phyloP scores from a whole-genome alignment of 2,888 invertebrate genomes.

The Stratiomys singularior region DNA sequence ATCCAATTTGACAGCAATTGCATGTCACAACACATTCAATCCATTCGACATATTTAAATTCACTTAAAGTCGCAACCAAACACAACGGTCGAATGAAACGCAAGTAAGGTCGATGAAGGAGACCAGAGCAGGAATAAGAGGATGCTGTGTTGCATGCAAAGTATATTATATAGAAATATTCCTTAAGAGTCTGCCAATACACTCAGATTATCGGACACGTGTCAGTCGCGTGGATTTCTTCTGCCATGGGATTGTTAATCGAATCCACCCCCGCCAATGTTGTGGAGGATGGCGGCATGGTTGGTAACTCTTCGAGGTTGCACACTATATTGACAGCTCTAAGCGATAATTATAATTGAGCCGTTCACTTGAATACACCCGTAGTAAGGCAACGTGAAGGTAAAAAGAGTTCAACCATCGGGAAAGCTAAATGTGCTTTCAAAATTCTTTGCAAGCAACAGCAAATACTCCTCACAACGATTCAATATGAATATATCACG shows the following conservation, averaged over 20 bases:
- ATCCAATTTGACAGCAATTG: slow-evolving; percentile 46
- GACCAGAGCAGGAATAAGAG: neutral
- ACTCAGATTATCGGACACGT: slow-evolving; percentile 55
- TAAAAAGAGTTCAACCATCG: too few relatives aligned
- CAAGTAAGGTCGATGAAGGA: neutral
- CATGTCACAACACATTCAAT: slow-evolving; percentile 55
- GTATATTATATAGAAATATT: slow-evolving; percentile 1
- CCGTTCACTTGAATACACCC: slow-evolving; percentile 49
- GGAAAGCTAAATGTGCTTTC: too few relatives aligned
- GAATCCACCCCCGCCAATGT: slow-evolving; percentile 49
- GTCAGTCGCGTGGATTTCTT: slow-evolving; percentile 53
- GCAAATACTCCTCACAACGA: too few relatives aligned
- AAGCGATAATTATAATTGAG: slow-evolving; percentile 55
- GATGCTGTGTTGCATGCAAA: slow-evolving; percentile 9
- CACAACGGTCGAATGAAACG: neutral
- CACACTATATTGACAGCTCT: slow-evolving; percentile 45
- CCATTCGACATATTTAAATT: slow-evolving; percentile 47
- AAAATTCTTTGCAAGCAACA: too few relatives aligned
- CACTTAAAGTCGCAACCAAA: slow-evolving; percentile 29
- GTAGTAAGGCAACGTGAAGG: too few relatives aligned
- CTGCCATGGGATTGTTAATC: slow-evolving; percentile 55
- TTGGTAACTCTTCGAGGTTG: slow-evolving; percentile 44
- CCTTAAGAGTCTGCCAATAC: slow-evolving; percentile 40
- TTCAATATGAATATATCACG: too few relatives aligned
- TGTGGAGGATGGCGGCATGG: slow-evolving; percentile 12